A percentile compares a stretch with the other conserved stretches of the same genome.
Conservation (phyloP, 2,113 vertebrate species). For the Acrocephalus kingi region DNA sequence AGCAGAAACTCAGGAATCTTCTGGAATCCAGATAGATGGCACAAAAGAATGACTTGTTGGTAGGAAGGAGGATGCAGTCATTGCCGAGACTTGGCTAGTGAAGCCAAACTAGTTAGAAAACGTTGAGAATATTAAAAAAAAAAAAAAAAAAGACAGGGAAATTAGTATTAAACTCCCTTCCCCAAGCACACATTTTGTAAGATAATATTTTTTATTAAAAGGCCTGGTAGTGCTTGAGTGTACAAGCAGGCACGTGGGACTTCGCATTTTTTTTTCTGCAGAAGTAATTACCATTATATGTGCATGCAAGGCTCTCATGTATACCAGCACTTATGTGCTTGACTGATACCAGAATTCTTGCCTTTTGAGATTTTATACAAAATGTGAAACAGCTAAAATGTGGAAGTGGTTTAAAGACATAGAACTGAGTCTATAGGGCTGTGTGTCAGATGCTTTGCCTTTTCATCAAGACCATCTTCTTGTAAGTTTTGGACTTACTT, state of each 20-base stretch:
- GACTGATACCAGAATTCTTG: background rate
- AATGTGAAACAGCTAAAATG: background rate
- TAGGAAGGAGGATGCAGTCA: background rate
- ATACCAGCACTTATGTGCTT: background rate
- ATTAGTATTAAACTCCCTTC: background rate
- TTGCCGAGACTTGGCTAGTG: background rate
- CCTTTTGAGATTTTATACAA: constrained; percentile 17
- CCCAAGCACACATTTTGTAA: background rate
- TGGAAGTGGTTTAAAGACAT: background rate
- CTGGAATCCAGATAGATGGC: background rate
- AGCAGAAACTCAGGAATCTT: background rate
- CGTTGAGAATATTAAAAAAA: background rate
- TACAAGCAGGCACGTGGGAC: background rate
- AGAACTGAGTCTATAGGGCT: background rate
- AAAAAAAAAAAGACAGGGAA: background rate
- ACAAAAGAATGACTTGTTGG: background rate
- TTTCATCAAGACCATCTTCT: constrained; percentile 15
- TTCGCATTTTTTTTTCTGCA: background rate
- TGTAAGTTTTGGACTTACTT: background rate
- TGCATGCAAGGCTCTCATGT: background rate
- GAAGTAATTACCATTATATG: background rate
- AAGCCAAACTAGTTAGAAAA: background rate
- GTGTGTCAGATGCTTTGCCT: background rate
- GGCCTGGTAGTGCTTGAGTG: background rate
- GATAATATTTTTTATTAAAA: background rate